Conservation (phyloP, 1,140 invertebrate genomes). For the Patella vulgata region DNA sequence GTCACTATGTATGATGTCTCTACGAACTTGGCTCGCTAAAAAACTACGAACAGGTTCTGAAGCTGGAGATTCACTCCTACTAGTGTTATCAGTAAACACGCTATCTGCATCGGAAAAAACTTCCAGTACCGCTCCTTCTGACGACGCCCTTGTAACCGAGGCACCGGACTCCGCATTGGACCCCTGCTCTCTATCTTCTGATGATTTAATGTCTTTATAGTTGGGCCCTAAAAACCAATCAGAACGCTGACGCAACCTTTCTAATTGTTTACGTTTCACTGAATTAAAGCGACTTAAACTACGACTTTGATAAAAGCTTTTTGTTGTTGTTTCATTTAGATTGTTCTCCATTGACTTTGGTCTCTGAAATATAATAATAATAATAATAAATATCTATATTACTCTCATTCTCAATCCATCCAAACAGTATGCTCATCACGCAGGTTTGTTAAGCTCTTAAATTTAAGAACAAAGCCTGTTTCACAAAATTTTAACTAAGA, state of each 20-base stretch:
- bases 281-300: constrained; percentile 61
- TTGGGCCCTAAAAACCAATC: constrained; percentile 63
- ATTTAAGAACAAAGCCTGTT: no score
- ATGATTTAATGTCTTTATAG: constrained; percentile 23
- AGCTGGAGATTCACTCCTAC: constrained; percentile 59
- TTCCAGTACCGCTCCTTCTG: constrained; percentile 58
- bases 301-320: constrained; percentile 43
- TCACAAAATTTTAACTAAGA: no score
- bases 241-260: constrained; percentile 58
- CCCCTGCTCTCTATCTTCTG: constrained; percentile 5
- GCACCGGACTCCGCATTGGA: constrained; percentile 51
- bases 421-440: no score
- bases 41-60: constrained; percentile 55
- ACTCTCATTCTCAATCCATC: no score
- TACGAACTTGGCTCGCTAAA: constrained; percentile 33
- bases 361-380: constrained; percentile 42
- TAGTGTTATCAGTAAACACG: constrained; percentile 57
- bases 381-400: background rate
- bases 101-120: constrained; percentile 56
- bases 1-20: constrained; percentile 59
- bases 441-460: no score
- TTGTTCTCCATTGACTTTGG: constrained; percentile 62
- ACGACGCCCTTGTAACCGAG: constrained; percentile 57
- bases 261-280: constrained; percentile 61
- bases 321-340: constrained; percentile 48